A percentile compares a stretch with the other conserved stretches of the same genome.
These are phyloP conservation scores for Cerastoderma edule DNA, from an alignment of 2,888 invertebrate genomes.

Conservation along the genomic window DNA sequence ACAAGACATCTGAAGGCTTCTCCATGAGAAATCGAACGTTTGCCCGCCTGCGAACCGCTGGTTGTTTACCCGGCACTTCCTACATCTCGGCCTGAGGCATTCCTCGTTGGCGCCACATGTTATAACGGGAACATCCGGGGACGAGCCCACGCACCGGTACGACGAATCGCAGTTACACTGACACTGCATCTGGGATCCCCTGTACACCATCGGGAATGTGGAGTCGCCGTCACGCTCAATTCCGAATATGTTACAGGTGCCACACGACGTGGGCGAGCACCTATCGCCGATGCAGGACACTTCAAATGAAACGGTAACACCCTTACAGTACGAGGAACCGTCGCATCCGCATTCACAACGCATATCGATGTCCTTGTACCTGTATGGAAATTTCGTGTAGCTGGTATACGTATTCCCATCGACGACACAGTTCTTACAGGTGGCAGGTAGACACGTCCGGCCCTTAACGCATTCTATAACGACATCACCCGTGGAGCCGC, in stretches of 20 bases:
- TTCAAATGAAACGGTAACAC: slow-evolving; percentile 38
- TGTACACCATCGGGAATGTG: slow-evolving; percentile 64
- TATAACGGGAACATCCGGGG: slow-evolving; percentile 8
- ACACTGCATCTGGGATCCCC: slow-evolving; percentile 70
- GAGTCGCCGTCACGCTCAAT: slow-evolving; percentile 61
- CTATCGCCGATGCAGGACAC: slow-evolving; percentile 42
- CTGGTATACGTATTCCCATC: slow-evolving; percentile 59
- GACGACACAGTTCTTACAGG: slow-evolving; percentile 40
- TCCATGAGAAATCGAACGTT: slow-evolving; percentile 65
- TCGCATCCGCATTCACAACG: slow-evolving; percentile 57
- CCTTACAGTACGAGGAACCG: slow-evolving; percentile 45
- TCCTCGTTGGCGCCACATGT: slow-evolving; percentile 38
- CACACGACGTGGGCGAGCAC: slow-evolving; percentile 59
- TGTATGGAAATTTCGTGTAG: slow-evolving; percentile 60
- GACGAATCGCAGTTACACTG: slow-evolving; percentile 68
- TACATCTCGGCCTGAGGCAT: slow-evolving; percentile 49
- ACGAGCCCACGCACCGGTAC: slow-evolving; percentile 50
- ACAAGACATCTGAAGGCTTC: slow-evolving; percentile 70
- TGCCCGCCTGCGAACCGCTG: slow-evolving; percentile 58
- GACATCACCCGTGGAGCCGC: slow-evolving; percentile 29
- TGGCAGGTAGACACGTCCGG: slow-evolving; percentile 29
- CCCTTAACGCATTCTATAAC: slow-evolving; percentile 32
- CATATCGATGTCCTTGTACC: slow-evolving; percentile 49
- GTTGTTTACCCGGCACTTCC: slow-evolving; percentile 52
- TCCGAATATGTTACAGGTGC: slow-evolving; percentile 65